Evolutionary conservation across 2,888 invertebrate species (phyloP), one percentile per base, ranked within the genome.

Genomic region (Caradrina kadenii): DNA sequence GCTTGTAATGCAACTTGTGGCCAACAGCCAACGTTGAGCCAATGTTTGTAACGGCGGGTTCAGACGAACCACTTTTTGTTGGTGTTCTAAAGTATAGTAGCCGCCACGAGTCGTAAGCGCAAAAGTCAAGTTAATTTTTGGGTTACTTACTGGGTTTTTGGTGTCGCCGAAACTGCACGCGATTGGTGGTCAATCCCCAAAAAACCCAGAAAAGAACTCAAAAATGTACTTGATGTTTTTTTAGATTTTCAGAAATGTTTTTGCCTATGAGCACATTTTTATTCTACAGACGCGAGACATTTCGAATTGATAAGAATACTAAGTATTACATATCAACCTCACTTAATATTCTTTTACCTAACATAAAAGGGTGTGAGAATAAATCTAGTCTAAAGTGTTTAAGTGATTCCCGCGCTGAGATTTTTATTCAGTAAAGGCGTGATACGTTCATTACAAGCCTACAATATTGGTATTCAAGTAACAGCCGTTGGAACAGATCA

Each of bases 1-100:
- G 75, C 78, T 69, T 70, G 80, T 78, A 80, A 73, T 87, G 84
- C 86, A 85, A 67, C 72, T 73, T 73, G 76, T 59, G 35, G 56
- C 63, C 71, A 77, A 79, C 22, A 35, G 42, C 76, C 81, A 80
- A 72, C 19, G 52, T 74, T 73, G 50, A 63, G 42, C 68, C 72
- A 82, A 79, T 63, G 68, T 82, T 80, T 76, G 76, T 63, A n/a
- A 50, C 31, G 66, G 61, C 17, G 56, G 22, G 53, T 49, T 52
- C 69, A 73, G 73, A 73, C 35, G 54, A 11, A 17, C 59, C 67
- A 71, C 59, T 59, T 62, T 56, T 56, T 62, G 1, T 35, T 35
- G 7, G 35, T 35, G 8, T 39, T 35, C 39, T 39, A 13, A 39
- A 39, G 39, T 39, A 39, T 8, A 10, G 39, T 39, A 10, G n/a